Base-by-base conservation (phyloP, 2,113 vertebrate species). In the Propithecus coquereli region DNA sequence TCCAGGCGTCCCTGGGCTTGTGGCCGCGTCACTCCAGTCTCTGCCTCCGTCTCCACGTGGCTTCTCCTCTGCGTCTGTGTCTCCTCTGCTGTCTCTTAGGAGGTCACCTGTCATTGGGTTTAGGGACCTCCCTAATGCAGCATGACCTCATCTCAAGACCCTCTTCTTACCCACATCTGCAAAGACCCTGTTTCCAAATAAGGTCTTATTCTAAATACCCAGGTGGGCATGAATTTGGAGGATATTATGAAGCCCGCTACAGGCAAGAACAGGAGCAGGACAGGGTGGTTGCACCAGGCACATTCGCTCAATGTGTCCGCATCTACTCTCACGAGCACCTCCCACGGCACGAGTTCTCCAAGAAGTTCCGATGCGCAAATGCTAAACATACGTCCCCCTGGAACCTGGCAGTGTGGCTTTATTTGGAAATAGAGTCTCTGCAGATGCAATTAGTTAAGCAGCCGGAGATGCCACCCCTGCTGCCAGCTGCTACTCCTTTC, bases 1-100 rank as follows among this genome's bases (percentile, higher is more conserved):
- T 30, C 65, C 4, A 0, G 63, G 63, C 0, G 0, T 40, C 65
- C 82, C 40, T 40, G 25, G 43, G 25, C 63, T n/a, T 8, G 14
- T 6, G n/a, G 70, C 59, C 0, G 0, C 70, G 1, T 66, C 70
- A 47, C n/a, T 43, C 34, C 5, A 16, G 0, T 5, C 88, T 57
- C 61, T 0, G 3, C 47, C 22, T 18, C 76, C 0, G 0, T 45
- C 89, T 34, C 20, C 20, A 3, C 0, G 5, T 0, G 34, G 43
- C 80, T 63, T 23, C 66, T 68, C 8, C 12, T 47, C 54, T 32
- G 18, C 0, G 1, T 54, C 66, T 6, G 0, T 1, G 22, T 61
- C 30, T 18, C 43, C 25, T 17, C 11, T 45, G 30, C 66, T 5
- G 0, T 32, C 5, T 40, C 54, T 63, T 17, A 16, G 0, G 0